Percentiles rank a stretch among this genome's conserved stretches.
Evolutionary conservation across 2,888 invertebrate genomes (phyloP).

Genomic region (Diabrotica balteata): DNA sequence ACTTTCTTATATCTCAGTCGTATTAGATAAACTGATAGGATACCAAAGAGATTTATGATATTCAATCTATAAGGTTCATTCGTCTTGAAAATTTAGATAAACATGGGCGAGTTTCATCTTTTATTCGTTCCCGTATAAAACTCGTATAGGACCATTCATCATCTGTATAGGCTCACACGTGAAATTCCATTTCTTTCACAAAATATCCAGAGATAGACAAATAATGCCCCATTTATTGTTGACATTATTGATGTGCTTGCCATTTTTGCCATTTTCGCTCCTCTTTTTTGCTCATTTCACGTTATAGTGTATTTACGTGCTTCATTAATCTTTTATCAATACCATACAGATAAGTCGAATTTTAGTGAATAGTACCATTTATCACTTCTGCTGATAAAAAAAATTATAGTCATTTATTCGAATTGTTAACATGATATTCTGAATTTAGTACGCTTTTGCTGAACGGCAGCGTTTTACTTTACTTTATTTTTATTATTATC

Average conservation of each 20-base stretch:
- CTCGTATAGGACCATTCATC: constrained; percentile 13
- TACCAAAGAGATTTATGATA: constrained; percentile 27
- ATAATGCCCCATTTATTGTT: constrained; percentile 27
- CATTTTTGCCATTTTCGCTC: constrained; percentile 19
- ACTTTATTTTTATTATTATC: too few relatives aligned
- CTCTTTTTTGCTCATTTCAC: constrained; percentile 18
- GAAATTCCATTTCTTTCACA: constrained; percentile 22
- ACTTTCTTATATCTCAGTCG: constrained; percentile 13
- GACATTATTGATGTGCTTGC: constrained; percentile 29
- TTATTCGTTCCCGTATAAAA: constrained; percentile 1
- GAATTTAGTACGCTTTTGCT: too few relatives aligned
- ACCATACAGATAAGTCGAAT: constrained; percentile 16
- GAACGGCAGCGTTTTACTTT: too few relatives aligned
- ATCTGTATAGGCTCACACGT: constrained; percentile 8
- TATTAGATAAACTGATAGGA: constrained; percentile 20
- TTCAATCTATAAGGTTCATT: constrained; percentile 26
- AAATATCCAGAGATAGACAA: constrained; percentile 27
- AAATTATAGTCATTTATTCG: not conserved
- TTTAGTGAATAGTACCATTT: constrained; percentile 18
- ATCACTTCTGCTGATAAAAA: constrained; percentile 5
- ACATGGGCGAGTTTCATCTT: constrained; percentile 29
- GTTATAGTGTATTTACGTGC: constrained; percentile 9
- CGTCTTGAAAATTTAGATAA: constrained; percentile 36
- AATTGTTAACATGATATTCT: too few relatives aligned
- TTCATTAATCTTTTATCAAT: constrained; percentile 20